Percentiles rank a stretch among this genome's conserved stretches.
Evolutionary conservation across 2,113 vertebrate genomes (phyloP).

Genomic region (Ondatra zibethicus): DNA sequence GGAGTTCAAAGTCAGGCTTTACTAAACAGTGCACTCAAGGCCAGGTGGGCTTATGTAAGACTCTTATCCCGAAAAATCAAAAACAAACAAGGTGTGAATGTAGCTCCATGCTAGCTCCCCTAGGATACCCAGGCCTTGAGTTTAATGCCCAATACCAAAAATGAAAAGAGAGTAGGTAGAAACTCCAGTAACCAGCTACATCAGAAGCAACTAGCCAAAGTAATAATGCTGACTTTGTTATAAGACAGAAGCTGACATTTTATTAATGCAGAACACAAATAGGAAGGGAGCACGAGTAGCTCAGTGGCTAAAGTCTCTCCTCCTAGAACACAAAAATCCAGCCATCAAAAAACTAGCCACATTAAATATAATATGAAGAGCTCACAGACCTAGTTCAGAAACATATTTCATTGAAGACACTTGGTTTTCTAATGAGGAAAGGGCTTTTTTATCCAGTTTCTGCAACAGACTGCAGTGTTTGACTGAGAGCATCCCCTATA

Average conservation of each 20-base stretch:
- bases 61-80: neutral
- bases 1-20: neutral
- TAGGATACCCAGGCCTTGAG: neutral
- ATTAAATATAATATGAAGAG: neutral
- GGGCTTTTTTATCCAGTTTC: neutral
- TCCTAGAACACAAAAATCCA: conserved; percentile 1
- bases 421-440: neutral
- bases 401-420: neutral
- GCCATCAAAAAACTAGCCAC: conserved; percentile 25
- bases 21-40: neutral
- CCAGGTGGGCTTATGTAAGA: neutral
- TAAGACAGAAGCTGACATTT: neutral
- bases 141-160: neutral
- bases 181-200: neutral
- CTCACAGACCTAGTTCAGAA: conserved; percentile 27
- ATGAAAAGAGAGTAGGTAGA: neutral
- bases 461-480: neutral
- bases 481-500: neutral
- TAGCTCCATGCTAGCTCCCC: neutral
- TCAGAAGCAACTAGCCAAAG: neutral
- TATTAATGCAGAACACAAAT: conserved; percentile 4
- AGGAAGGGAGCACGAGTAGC: neutral
- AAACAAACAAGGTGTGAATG: neutral
- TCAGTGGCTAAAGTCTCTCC: neutral
- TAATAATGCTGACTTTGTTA: neutral